Evolutionary conservation across 37 sponge, comb jelly and placozoan genomes (phyloP), one percentile per base, ranked within the genome.

Genomic region (Aphrocallistes beatrix): DNA sequence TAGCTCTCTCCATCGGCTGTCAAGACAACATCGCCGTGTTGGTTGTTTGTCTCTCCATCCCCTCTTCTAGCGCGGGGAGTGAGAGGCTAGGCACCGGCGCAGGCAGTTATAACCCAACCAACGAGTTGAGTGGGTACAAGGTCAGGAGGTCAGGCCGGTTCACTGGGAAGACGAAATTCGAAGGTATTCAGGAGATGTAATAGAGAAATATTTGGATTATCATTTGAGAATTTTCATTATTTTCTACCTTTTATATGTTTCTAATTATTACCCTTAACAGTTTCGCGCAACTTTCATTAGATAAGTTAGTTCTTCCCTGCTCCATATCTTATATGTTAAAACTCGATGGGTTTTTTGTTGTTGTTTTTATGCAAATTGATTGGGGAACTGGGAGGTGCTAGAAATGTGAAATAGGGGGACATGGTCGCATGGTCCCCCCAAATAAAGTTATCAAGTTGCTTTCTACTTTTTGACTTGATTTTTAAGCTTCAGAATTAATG

Each of bases 1-100:
- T 93, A 38, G 96, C 96, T 0, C 84, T 89, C 0, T 85, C 93
- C 40, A 82, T 85, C 45, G 96, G 96, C 38, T 91, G 90, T 36
- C 81, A 40, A 28, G 51, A 30, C 34, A 86, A 89, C 34, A 39
- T 94, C 49, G 87, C 91, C 37, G 85, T 94, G 8, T 28, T 91
- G n/a, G 87, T 94, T 9, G 82, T 94, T 6, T 6, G 37, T 3
- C 48, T 84, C 82, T 3, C 17, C 34, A 60, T 60, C 34, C n/a
- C 75, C n/a, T 19, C 75, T 3, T 30, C 25, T 32, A 1, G 10
- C 6, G 21, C 17, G 3, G 75, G 75, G 17, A 60, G 25, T 13
- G 75, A 60, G 17, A 60, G n/a, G 75, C 25, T 60, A 30, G 75
- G 75, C 6, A 28, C 75, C 34, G 75, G 6, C 25, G 25, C 75